These are phyloP conservation scores for Drosophila multiciliata DNA, from an alignment of 2,888 invertebrate genomes.

Conservation along the genomic window DNA sequence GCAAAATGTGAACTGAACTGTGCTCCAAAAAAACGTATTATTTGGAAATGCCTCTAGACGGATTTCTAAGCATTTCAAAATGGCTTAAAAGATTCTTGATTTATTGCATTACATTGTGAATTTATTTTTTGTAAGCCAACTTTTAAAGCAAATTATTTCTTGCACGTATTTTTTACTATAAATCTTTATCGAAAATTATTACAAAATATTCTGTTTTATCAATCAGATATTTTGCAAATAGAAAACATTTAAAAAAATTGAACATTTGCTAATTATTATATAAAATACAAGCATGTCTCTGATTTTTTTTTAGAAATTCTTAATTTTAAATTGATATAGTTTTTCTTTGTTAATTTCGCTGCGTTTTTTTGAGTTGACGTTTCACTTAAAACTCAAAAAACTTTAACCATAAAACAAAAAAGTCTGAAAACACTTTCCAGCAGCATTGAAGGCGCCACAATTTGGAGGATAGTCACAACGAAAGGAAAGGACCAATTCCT, in stretches of 20 bases:
- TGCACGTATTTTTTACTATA: neutral
- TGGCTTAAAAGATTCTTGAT: constrained; percentile 8
- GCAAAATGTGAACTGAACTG: constrained; percentile 25
- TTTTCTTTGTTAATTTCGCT: constrained; percentile 3
- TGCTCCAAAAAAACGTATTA: constrained; percentile 10
- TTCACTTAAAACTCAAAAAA: constrained; percentile 62
- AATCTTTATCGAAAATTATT: neutral
- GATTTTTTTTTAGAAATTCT: constrained; percentile 11
- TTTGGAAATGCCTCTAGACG: neutral
- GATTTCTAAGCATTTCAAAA: constrained; percentile 10
- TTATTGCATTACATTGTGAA: constrained; percentile 7
- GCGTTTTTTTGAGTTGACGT: constrained; percentile 18
- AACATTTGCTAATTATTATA: neutral
- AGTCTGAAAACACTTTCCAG: constrained; percentile 63
- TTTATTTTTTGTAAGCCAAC: neutral
- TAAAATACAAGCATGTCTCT: neutral
- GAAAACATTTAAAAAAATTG: neutral
- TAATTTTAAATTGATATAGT: neutral
- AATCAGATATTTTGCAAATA: neutral
- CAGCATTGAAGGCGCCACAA: constrained; percentile 52
- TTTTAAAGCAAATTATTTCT: neutral
- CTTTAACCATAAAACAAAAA: constrained; percentile 73
- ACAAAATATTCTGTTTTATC: neutral
- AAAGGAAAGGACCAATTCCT: constrained; percentile 24
- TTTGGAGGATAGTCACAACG: constrained; percentile 48